Conservation (phyloP, 2,113 vertebrate species). For the Zosterops japonicus region DNA sequence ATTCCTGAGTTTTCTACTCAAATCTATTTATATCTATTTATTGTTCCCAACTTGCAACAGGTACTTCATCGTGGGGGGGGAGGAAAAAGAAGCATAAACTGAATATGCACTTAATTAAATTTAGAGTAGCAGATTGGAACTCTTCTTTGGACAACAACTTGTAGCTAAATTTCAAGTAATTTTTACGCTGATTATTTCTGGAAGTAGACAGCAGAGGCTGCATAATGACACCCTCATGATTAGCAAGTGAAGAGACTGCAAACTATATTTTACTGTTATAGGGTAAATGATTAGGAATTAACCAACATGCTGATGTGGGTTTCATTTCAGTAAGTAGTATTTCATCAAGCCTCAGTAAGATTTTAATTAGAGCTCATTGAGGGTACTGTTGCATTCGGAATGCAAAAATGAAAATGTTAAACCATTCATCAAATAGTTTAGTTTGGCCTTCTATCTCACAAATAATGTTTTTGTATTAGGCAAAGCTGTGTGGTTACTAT, state of each 20-base stretch:
- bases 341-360: constrained; percentile 4
- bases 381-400: background rate
- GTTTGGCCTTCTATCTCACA: background rate
- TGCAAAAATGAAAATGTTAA: constrained; percentile 17
- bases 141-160: constrained; percentile 51
- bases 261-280: constrained; percentile 43
- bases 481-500: background rate
- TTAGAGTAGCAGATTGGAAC: constrained; percentile 33
- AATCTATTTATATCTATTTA: background rate
- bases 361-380: constrained; percentile 61
- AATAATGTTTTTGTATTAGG: background rate
- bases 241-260: constrained; percentile 31
- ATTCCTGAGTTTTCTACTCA: background rate
- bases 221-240: constrained; percentile 49
- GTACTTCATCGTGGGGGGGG: background rate
- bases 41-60: background rate
- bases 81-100: fast-evolving
- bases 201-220: constrained; percentile 19
- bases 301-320: constrained; percentile 14
- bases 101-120: constrained; percentile 53
- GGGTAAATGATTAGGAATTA: constrained; percentile 58
- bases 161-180: constrained; percentile 49
- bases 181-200: constrained; percentile 61
- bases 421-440: background rate
- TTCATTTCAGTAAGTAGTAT: constrained; percentile 49